Conservation (phyloP, 2,888 invertebrate species). For the Synanthedon vespiformis region DNA sequence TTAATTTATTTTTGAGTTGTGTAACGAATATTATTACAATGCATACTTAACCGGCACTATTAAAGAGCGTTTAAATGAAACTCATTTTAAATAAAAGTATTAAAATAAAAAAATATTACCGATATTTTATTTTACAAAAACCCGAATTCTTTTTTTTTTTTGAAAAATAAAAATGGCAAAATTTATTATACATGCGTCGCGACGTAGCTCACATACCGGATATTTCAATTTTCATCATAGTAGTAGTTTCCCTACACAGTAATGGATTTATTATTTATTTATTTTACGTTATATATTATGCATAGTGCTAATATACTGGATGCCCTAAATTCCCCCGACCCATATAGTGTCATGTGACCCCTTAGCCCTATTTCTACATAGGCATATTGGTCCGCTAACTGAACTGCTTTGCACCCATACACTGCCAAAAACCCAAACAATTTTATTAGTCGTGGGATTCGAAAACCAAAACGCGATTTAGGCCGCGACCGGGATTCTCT, state of each 20-base stretch:
- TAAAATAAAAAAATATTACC: slow-evolving; percentile 38
- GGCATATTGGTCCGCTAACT: slow-evolving; percentile 46
- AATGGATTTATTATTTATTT: slow-evolving; percentile 32
- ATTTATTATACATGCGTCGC: slow-evolving; percentile 15
- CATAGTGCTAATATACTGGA: slow-evolving; percentile 51
- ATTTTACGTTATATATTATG: slow-evolving; percentile 24
- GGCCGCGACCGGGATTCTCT: too few species aligned
- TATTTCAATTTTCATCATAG: slow-evolving; percentile 37
- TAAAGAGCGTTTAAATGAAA: slow-evolving; percentile 49
- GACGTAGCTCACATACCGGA: slow-evolving; percentile 68
- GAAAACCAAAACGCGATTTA: slow-evolving; percentile 30
- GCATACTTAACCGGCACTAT: slow-evolving; percentile 63
- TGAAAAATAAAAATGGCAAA: slow-evolving; percentile 11
- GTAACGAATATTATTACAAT: slow-evolving; percentile 65
- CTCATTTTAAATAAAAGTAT: slow-evolving; percentile 63
- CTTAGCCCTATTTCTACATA: slow-evolving; percentile 46
- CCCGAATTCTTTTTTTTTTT: slow-evolving; percentile 16
- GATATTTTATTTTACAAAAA: slow-evolving; percentile 54
- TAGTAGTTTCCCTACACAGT: slow-evolving; percentile 52
- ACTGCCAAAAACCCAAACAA: slow-evolving; percentile 34
- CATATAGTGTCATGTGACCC: slow-evolving; percentile 63
- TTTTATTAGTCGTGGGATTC: slow-evolving; percentile 34
- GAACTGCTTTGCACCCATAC: slow-evolving; percentile 47
- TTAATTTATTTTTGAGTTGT: slow-evolving; percentile 49
- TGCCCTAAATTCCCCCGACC: slow-evolving; percentile 57